phyloP scores from a whole-genome alignment of 2,113 vertebrate genomes.

The Rhinolophus sinicus region DNA sequence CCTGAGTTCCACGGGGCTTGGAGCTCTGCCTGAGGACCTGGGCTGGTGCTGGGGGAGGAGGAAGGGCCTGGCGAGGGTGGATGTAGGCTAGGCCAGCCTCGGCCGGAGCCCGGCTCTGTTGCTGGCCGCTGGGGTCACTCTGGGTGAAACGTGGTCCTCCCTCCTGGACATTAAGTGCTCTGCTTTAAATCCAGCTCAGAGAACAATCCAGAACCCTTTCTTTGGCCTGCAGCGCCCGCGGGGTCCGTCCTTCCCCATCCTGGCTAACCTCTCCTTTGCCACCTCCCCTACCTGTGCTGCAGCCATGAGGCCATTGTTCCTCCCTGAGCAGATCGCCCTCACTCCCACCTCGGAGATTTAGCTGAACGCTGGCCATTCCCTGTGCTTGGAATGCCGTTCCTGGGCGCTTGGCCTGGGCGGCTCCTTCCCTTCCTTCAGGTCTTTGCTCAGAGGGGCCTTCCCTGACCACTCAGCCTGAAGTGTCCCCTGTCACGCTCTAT shows the following conservation, averaged over 20 bases:
- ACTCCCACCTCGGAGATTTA: neutral
- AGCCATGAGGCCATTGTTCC: accelerated
- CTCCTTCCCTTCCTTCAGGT: neutral
- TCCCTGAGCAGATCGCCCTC: accelerated
- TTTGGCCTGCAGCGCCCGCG: neutral
- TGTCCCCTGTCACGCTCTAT: accelerated
- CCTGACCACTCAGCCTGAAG: neutral
- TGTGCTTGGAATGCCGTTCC: neutral
- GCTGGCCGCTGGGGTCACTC: neutral
- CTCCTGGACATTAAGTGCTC: neutral
- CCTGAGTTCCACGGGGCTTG: neutral
- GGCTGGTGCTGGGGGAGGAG: neutral
- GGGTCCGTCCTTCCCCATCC: accelerated
- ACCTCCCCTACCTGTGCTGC: neutral
- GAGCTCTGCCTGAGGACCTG: neutral
- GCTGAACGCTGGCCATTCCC: neutral
- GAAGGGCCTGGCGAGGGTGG: neutral
- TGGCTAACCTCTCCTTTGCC: neutral
- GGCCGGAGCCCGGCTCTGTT: neutral
- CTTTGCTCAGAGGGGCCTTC: neutral
- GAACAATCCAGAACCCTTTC: neutral
- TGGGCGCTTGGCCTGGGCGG: neutral
- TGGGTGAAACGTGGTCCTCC: neutral
- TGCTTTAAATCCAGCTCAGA: accelerated
- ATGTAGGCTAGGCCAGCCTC: neutral